Evolutionary conservation across 2,888 invertebrate genomes (phyloP).

Genomic region (Maniola hyperantus): DNA sequence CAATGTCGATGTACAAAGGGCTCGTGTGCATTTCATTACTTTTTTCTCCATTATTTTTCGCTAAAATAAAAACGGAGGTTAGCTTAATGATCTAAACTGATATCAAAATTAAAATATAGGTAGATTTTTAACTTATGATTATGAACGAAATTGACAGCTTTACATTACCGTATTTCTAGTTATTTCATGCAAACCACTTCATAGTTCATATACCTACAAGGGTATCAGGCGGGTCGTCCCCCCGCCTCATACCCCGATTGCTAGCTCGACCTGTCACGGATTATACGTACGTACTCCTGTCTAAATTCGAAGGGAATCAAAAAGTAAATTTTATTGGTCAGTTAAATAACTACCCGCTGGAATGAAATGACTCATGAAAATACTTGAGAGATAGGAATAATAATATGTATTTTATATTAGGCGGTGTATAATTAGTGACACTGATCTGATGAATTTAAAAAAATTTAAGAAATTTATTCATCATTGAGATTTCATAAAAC

Average conservation of each 20-base stretch:
- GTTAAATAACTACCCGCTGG: no score
- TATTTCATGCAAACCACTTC: no score
- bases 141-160: not conserved
- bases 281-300: no score
- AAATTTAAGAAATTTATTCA: slow-evolving; percentile 55
- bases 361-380: not conserved
- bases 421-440: slow-evolving; percentile 18
- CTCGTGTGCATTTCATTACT: slow-evolving; percentile 14
- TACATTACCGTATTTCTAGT: no score
- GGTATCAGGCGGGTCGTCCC: no score
- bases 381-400: not conserved
- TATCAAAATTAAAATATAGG: not conserved
- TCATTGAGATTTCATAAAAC: slow-evolving; percentile 73
- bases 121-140: not conserved
- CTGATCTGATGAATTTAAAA: slow-evolving; percentile 25
- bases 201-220: no score
- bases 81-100: not conserved
- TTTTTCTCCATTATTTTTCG: not conserved
- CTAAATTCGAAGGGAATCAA: no score
- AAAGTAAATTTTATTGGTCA: no score
- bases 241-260: no score
- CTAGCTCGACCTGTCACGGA: no score
- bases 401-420: not conserved
- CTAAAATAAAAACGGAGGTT: not conserved
- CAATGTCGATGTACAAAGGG: slow-evolving; percentile 19